These are phyloP conservation scores for Apotomis capreana DNA, from an alignment of 2,888 invertebrate species.

Conservation along the genomic window DNA sequence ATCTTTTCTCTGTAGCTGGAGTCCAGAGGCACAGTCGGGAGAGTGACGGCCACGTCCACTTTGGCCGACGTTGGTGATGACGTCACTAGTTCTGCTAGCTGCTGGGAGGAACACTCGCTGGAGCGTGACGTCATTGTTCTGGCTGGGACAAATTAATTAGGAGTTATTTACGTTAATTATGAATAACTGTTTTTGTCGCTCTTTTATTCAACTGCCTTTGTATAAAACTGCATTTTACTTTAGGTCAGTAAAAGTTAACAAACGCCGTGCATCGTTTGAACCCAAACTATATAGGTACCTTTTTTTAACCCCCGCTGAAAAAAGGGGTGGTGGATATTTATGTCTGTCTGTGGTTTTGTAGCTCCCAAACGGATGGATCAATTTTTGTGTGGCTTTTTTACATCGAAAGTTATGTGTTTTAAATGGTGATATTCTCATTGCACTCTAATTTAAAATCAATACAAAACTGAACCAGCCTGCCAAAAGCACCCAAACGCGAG, in stretches of 20 bases:
- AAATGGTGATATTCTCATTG: not conserved
- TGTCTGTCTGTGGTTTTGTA: too few relatives aligned
- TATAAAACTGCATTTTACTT: too few relatives aligned
- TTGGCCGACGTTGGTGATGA: conserved; percentile 69
- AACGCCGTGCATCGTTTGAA: too few relatives aligned
- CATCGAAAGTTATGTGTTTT: too few relatives aligned
- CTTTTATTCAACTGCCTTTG: too few relatives aligned
- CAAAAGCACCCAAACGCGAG: not conserved
- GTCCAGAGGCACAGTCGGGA: conserved; percentile 68
- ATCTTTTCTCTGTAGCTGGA: conserved; percentile 76
- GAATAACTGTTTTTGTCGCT: not conserved
- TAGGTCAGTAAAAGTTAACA: too few relatives aligned
- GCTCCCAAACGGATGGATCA: too few relatives aligned
- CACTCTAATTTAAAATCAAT: not conserved
- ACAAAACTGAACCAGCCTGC: conserved; percentile 13
- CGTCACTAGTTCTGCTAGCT: conserved; percentile 69
- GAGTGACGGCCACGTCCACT: conserved; percentile 75
- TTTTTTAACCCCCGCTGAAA: too few relatives aligned
- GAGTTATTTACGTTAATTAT: not conserved
- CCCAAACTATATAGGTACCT: too few relatives aligned
- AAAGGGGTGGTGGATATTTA: too few relatives aligned
- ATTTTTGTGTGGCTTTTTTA: too few relatives aligned
- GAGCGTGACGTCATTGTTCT: conserved; percentile 77
- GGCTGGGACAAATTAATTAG: conserved; percentile 54
- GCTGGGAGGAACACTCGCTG: conserved; percentile 76